Evolutionary conservation across 2,113 vertebrate species (phyloP).

Genomic region (Antechinus stuartii): DNA sequence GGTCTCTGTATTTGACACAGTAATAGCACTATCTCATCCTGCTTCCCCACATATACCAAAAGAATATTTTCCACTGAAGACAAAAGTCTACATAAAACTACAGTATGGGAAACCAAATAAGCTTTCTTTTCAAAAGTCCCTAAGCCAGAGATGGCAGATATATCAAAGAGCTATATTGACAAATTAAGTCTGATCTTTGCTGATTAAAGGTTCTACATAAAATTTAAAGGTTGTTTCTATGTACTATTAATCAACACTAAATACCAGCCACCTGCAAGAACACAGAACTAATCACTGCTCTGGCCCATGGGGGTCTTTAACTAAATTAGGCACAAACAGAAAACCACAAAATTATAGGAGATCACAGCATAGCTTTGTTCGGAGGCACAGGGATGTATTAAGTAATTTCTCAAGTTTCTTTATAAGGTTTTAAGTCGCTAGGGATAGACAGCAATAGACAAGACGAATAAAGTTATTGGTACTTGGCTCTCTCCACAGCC

Average conservation of each 20-base stretch:
- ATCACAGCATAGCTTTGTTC: slow-evolving; percentile 1
- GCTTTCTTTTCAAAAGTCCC: neutral
- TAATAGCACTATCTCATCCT: neutral
- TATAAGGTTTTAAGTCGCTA: neutral
- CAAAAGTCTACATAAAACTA: neutral
- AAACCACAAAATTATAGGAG: neutral
- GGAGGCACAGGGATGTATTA: neutral
- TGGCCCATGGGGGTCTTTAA: neutral
- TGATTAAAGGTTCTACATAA: neutral
- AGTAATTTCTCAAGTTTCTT: slow-evolving; percentile 1
- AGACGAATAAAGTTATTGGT: neutral
- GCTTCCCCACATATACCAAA: neutral
- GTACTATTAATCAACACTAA: neutral
- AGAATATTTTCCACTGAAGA: neutral
- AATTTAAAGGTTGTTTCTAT: neutral
- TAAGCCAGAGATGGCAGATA: neutral
- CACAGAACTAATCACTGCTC: neutral
- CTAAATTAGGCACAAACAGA: neutral
- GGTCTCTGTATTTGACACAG: neutral
- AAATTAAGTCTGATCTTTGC: neutral
- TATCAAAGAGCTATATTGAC: neutral
- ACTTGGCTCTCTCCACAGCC: neutral
- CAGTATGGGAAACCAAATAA: neutral
- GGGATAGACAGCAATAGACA: neutral
- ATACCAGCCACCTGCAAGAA: neutral